Base-by-base conservation (phyloP, 2,888 invertebrate species). In the Spicauda simplicius region DNA sequence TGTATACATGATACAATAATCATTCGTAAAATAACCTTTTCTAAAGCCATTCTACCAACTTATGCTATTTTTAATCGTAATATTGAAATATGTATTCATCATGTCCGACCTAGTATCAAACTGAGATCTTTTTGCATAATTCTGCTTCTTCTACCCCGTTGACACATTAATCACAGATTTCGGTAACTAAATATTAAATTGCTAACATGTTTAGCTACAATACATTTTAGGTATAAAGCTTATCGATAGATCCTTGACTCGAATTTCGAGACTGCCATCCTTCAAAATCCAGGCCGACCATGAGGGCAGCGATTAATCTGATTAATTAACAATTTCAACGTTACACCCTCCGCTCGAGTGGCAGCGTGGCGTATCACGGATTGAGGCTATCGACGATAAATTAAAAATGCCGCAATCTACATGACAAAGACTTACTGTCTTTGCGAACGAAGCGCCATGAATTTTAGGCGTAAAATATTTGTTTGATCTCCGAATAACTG, bases 281-380 rank as follows among this genome's bases (percentile, higher is more conserved):
- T 50, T 18, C 18, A n/a, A 50, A 50, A 50, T 50, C 18, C n/a
- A 18, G 50, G 50, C 18, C 50, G 33, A 33, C 50, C 10, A 16
- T 18, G 50, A 50, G 50, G 16, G 18, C 18, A 50, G 45, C 18
- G 50, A 50, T 50, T 50, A 50, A 16, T 7, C 50, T 50, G 50
- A 50, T 50, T 50, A 50, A 18, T 18, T 8, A 50, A 50, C 50
- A 50, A 18, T 18, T 18, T 50, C 10, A 18, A 16, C 50, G 18
- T 50, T 48, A 48, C 16, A 18, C 50, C 50, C 50, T 50, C 50
- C 18, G 50, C 50, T 16, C 50, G 16, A 48, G 33, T 48, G 48
- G 48, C 48, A 12, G 16, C 48, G 48, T 16, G 50, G 50, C 50
- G 18, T 50, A 50, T 50, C 50, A n/a, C 50, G 50, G 18, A 50